Conservation (phyloP, 2,888 invertebrate species). For the Schizaphis graminum region DNA sequence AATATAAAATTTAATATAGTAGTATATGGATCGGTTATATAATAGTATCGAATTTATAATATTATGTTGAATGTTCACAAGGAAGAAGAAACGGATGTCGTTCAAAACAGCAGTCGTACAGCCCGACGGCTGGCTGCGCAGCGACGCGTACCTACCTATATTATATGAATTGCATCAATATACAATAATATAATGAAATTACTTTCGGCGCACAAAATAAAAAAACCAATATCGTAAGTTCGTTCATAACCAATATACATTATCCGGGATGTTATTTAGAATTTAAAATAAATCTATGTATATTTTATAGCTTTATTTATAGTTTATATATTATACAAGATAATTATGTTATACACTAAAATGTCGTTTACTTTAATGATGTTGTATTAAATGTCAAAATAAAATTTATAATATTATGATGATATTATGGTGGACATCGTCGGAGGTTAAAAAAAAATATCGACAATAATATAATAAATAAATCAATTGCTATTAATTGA, state of each 20-base stretch:
- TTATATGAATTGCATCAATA: neutral
- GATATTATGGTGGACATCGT: neutral
- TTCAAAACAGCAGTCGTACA: neutral
- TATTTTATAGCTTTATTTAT: neutral
- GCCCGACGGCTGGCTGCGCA: neutral
- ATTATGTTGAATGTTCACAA: neutral
- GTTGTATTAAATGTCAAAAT: neutral
- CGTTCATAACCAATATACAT: neutral
- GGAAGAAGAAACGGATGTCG: neutral
- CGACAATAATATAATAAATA: neutral
- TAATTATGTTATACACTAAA: neutral
- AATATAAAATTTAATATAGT: neutral
- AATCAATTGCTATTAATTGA: neutral
- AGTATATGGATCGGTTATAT: neutral
- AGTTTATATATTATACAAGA: neutral
- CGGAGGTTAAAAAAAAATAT: neutral
- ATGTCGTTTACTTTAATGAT: neutral
- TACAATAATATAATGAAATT: neutral
- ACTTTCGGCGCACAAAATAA: neutral
- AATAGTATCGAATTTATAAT: neutral
- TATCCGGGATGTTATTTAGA: neutral
- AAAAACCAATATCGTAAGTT: neutral
- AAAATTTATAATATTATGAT: neutral
- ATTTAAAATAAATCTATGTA: neutral
- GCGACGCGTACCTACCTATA: neutral